Evolutionary conservation across 2,113 vertebrate genomes (phyloP).

Genomic region (Seriola aureovittata): DNA sequence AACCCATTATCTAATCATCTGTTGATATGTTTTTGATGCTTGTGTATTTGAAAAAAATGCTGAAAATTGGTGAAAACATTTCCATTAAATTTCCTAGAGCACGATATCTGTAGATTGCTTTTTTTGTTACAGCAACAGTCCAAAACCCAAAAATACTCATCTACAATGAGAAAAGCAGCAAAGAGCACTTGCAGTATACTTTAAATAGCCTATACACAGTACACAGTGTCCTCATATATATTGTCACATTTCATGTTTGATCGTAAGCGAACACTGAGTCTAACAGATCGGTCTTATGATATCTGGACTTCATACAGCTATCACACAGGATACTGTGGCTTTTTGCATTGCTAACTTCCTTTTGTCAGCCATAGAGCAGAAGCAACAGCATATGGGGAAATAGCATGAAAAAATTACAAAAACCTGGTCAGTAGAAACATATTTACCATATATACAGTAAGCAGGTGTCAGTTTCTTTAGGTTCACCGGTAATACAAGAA

Average conservation of each 20-base stretch:
- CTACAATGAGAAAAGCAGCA: neutral
- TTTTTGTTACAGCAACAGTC: neutral
- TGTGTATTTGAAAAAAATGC: neutral
- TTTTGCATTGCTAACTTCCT: conserved; percentile 32
- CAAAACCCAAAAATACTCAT: neutral
- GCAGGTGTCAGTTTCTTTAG: too few relatives aligned
- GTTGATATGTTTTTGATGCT: neutral
- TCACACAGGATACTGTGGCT: conserved; percentile 47
- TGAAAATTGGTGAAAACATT: neutral
- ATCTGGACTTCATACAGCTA: neutral
- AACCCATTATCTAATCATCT: neutral
- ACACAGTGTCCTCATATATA: neutral
- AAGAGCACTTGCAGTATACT: neutral
- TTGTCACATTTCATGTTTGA: neutral
- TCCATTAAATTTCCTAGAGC: too few relatives aligned
- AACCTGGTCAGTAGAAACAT: neutral
- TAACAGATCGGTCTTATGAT: conserved; percentile 4
- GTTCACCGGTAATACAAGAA: too few relatives aligned
- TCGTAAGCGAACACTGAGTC: neutral
- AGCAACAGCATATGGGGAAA: neutral
- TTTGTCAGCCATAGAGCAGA: neutral
- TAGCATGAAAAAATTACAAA: neutral
- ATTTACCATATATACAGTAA: neutral
- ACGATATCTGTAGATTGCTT: neutral
- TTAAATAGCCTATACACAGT: neutral